Evolutionary conservation across 2,113 vertebrate species (phyloP).

Genomic region (Platichthys flesus): DNA sequence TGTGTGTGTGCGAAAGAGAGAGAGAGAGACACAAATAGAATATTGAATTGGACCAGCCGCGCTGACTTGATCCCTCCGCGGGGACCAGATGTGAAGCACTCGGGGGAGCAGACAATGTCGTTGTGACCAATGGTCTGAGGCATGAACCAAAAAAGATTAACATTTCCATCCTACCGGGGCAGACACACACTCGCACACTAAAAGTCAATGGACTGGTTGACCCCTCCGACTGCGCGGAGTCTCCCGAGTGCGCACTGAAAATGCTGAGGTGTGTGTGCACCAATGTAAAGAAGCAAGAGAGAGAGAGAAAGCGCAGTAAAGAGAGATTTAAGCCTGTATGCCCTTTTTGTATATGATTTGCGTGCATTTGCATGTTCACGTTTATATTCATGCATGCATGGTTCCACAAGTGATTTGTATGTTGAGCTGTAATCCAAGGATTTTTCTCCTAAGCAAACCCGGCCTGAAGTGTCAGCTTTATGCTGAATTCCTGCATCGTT

Average conservation of each 20-base stretch:
- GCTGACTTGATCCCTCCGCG: slow-evolving; percentile 32
- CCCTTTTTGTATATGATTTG: neutral
- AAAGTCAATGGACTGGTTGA: slow-evolving; percentile 52
- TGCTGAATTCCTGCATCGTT: slow-evolving; percentile 2
- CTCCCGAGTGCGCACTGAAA: slow-evolving; percentile 15
- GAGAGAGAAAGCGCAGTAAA: neutral
- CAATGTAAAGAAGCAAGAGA: neutral
- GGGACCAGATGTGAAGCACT: slow-evolving; percentile 26
- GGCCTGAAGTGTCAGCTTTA: slow-evolving; percentile 26
- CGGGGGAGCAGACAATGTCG: slow-evolving; percentile 19
- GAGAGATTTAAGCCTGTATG: neutral
- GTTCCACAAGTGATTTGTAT: slow-evolving; percentile 1
- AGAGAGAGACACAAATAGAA: slow-evolving; percentile 4
- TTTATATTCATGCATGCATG: slow-evolving; percentile 12
- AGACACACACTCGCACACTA: slow-evolving; percentile 17
- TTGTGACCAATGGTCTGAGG: slow-evolving; percentile 44
- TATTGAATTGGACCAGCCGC: slow-evolving; percentile 19
- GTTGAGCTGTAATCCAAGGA: slow-evolving; percentile 5
- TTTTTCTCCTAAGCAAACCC: slow-evolving; percentile 24
- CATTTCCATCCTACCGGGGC: slow-evolving; percentile 25
- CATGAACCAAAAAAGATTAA: slow-evolving; percentile 36
- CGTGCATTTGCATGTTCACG: slow-evolving; percentile 16
- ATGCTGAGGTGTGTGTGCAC: slow-evolving; percentile 1
- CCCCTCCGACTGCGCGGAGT: slow-evolving; percentile 27
- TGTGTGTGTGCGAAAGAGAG: neutral